These are phyloP conservation scores for Oryzias javanicus DNA, from an alignment of 2,113 vertebrate species.

Conservation along the genomic window DNA sequence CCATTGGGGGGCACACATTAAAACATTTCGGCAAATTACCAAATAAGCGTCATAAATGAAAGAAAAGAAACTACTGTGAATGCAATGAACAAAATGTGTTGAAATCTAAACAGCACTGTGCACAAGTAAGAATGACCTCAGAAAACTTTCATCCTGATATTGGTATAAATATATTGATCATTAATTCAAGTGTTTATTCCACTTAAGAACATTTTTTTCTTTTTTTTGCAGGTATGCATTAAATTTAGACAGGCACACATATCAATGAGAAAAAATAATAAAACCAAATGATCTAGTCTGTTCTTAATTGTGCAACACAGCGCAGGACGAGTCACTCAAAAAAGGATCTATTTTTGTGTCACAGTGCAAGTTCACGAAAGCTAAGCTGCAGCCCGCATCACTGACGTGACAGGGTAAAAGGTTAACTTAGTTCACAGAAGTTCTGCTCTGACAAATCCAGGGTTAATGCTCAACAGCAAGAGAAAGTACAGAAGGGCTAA, in stretches of 20 bases:
- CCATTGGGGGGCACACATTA: conserved; percentile 28
- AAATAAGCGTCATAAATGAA: conserved; percentile 20
- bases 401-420: conserved; percentile 29
- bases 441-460: conserved; percentile 39
- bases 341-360: conserved; percentile 31
- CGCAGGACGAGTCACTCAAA: conserved; percentile 17
- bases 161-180: too few species aligned
- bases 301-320: conserved; percentile 8
- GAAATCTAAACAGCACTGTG: background rate
- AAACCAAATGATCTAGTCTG: background rate
- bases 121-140: too few species aligned
- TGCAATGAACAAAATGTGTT: conserved; percentile 1
- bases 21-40: conserved; percentile 32
- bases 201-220: background rate
- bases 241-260: conserved; percentile 13
- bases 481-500: conserved; percentile 36
- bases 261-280: too few species aligned
- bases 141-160: too few species aligned
- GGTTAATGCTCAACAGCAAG: conserved; percentile 34
- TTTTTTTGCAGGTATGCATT: conserved; percentile 24
- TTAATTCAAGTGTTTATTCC: too few species aligned
- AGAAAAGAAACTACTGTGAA: background rate
- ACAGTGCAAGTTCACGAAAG: background rate
- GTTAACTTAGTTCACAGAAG: conserved; percentile 52
- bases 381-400: conserved; percentile 19